Evolutionary conservation across 1,140 invertebrate species (phyloP), one percentile per base, ranked within the genome.

Genomic region (Branchinecta lindahli): DNA sequence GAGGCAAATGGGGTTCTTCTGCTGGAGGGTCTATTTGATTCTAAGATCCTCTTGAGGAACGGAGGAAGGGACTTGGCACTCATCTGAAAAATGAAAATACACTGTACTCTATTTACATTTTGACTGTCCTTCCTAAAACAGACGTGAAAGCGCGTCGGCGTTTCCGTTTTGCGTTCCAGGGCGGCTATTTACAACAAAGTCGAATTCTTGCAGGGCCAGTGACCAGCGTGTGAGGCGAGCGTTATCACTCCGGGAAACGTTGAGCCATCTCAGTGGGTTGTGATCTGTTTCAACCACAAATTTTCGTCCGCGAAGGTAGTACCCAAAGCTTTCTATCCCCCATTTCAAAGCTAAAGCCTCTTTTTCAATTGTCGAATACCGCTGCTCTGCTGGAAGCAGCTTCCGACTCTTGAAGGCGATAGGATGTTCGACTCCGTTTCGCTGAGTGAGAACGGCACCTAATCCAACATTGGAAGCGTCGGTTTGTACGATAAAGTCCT

Each of bases 231-330:
- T 72, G 7, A 79, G 46, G 66, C 75, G 45, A 20, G 69, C 66
- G 0, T 61, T 72, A n/a, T 65, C 66, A 67, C 77, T 74, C 68
- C 78, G 78, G 0, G 78, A 71, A 8, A 74, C 69, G 33, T 76
- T 70, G 8, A 82, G 72, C 74, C 77, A 82, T 66, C 73, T 74
- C 7, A 81, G 70, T 4, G 77, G 70, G 9, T 75, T 72, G 61
- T 82, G 80, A 68, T 83, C 80, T 2, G 80, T 81, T 9, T 77
- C 46, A 1, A 81, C 74, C 1, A 66, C 76, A 68, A 82, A 81
- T 15, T 75, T 68, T 18, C 73, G 73, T 10, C 76, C 77, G 66
- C 76, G 70, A 8, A 82, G 21, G 71, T 79, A 82, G 65, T 71
- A 69, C 18, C 75, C 44, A 61, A 77, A 76, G 44, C 69, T 72